A percentile compares a stretch with the other conserved stretches of the same genome.
These are phyloP conservation scores for Eupithecia dodoneata DNA, from an alignment of 2,888 invertebrate species.

Conservation along the genomic window DNA sequence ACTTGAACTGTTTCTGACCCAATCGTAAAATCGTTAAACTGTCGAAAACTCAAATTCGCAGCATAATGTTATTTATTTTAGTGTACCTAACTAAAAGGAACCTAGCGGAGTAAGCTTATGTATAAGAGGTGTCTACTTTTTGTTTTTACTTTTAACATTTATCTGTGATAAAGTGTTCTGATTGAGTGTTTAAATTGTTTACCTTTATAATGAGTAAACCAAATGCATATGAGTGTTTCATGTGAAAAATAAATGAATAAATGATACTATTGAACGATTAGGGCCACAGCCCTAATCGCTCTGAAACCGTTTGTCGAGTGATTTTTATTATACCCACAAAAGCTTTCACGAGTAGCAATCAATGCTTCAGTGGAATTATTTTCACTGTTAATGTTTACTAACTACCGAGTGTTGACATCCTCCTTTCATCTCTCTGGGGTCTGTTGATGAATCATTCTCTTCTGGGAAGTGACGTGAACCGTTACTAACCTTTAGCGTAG, in stretches of 20 bases:
- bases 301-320: neutral
- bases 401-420: conserved; percentile 25
- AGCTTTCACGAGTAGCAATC: neutral
- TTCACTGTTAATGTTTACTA: neutral
- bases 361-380: neutral
- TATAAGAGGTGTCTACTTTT: too few relatives aligned
- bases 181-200: too few relatives aligned
- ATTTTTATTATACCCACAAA: neutral
- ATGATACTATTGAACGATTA: neutral
- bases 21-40: too few relatives aligned
- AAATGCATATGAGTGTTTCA: too few relatives aligned
- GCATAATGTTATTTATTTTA: too few relatives aligned
- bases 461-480: conserved; percentile 67
- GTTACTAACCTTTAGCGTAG: conserved; percentile 67
- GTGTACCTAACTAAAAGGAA: too few relatives aligned
- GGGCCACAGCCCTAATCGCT: neutral
- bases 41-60: too few relatives aligned
- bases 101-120: too few relatives aligned
- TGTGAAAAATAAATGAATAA: too few relatives aligned
- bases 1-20: neutral
- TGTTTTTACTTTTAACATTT: too few relatives aligned
- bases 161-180: too few relatives aligned
- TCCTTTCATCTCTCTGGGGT: conserved; percentile 38
- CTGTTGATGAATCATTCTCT: conserved; percentile 65
- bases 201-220: too few relatives aligned